These are phyloP conservation scores for Micropoecilia bifurca DNA, from an alignment of 2,797 vertebrate species.

Conservation along the genomic window DNA sequence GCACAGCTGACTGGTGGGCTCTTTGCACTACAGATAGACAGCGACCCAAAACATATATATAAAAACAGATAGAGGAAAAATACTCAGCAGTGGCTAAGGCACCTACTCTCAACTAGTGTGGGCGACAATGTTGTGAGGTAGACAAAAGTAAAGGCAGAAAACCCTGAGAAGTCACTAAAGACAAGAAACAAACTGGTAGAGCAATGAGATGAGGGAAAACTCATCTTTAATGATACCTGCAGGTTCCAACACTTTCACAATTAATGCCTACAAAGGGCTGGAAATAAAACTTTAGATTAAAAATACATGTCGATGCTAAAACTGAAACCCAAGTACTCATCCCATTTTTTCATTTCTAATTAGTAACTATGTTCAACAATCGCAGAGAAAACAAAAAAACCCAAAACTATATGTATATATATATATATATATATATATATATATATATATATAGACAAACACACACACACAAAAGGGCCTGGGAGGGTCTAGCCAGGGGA, in stretches of 20 bases:
- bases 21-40: not conserved
- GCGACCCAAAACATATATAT: not conserved
- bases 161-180: not conserved
- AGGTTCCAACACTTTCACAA: not conserved
- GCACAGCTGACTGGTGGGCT: not conserved
- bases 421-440: not conserved
- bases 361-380: not conserved
- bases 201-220: too few species aligned
- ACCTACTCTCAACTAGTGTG: not conserved
- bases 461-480: too few species aligned
- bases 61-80: not conserved
- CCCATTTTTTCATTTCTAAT: not conserved
- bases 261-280: not conserved
- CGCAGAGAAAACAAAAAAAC: constrained; percentile 6
- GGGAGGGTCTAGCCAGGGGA: too few species aligned
- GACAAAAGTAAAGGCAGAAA: too few species aligned
- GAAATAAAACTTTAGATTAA: not conserved
- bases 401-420: too few species aligned
- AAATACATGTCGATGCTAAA: not conserved
- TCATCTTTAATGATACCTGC: not conserved
- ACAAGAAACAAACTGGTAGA: not conserved
- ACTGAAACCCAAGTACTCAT: not conserved
- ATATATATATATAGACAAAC: too few species aligned
- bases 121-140: not conserved
- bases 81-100: not conserved